Evolutionary conservation across 1,140 invertebrate species (phyloP), one percentile per base, ranked within the genome.

Genomic region (Macrosteles quadrilineatus): DNA sequence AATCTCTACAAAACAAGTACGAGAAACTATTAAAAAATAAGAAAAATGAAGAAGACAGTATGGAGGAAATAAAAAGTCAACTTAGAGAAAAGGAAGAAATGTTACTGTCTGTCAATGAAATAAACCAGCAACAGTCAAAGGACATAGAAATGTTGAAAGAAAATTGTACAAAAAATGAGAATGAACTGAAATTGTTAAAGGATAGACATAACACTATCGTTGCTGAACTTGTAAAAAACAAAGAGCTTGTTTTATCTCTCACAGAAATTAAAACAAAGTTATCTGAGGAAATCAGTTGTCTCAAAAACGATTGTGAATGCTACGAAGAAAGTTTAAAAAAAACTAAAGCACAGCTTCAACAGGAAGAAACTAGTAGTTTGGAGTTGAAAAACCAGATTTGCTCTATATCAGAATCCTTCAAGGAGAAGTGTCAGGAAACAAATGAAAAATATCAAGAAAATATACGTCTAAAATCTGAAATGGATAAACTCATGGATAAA

Each of bases 361-460:
- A 59, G 4, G 14, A 59, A 59, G 21, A 9, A 11, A 25, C 2
- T 11, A 11, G 2, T 27, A 11, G 21, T 27, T 25, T 25, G 9
- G 55, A 59, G 2, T 30, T 59, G 55, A 29, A 59, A 6, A n/a
- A 29, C 6, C 12, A 30, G 12, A 27, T 59, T 9, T 21, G 6
- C n/a, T 14, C 21, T 27, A 9, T 25, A 21, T 59, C 55, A 4
- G 23, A 59, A 25, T 27, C 55, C 27, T 29, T 59, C 2, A 9
- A 59, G 23, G 9, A 14, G 9, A 59, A 59, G 27, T 59, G 23
- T 23, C 6, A 59, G 12, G 55, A 59, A 27, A 29, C 23, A 21
- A 23, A 59, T 21, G n/a, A 27, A n/a, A 59, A 59, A 23, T 25
- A 12, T n/a, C 21, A 27, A 59, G 55, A 59, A 59, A 59, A 27